Evolutionary conservation across 2,113 vertebrate genomes (phyloP), one percentile per base, ranked within the genome.

Genomic region (Misgurnus anguillicaudatus): DNA sequence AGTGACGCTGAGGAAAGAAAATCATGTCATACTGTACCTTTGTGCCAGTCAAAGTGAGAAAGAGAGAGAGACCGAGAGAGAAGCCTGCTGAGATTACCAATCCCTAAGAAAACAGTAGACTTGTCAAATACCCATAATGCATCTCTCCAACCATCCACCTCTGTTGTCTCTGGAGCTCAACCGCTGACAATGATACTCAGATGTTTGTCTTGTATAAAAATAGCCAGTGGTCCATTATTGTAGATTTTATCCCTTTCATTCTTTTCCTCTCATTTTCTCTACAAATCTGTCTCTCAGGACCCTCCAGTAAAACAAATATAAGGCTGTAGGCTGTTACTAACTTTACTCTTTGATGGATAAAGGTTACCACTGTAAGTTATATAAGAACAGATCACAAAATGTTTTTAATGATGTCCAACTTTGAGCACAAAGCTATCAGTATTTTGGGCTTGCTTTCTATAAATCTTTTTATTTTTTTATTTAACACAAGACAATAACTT

Each of bases 1-100:
- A 71, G 73, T 82, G 70, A 75, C 87, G 84, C 74, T 48, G 57
- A n/a, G 45, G 51, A 19, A 45, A 57, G 17, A 19, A 57, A 57
- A n/a, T 17, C 6, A 14, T 57, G n/a, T 11, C 19, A 16, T 21
- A 57, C 45, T 19, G 19, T 63, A 48, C 9, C n/a, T 36, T 48
- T 60, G 21, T 45, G 39, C 38, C 39, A 61, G 55, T 14, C 3
- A 3, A 16, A 61, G 4, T 6, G 14, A 41, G 45, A 61, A 42
- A 45, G 55, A 60, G 39, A 42, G 55, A 51, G 48, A 51, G 48
- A 51, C 13, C 4, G 48, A 51, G 10, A 24, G 24, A 31, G 24
- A 31, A 31, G 24, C 45, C 16, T 53, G 51, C 51, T 53, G 53
- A 57, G 16, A 57, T 57, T n/a, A 60, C 57, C 21, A 61, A 14